Evolutionary conservation across 2,797 vertebrate species (phyloP).

Genomic region (Erethizon dorsatum): DNA sequence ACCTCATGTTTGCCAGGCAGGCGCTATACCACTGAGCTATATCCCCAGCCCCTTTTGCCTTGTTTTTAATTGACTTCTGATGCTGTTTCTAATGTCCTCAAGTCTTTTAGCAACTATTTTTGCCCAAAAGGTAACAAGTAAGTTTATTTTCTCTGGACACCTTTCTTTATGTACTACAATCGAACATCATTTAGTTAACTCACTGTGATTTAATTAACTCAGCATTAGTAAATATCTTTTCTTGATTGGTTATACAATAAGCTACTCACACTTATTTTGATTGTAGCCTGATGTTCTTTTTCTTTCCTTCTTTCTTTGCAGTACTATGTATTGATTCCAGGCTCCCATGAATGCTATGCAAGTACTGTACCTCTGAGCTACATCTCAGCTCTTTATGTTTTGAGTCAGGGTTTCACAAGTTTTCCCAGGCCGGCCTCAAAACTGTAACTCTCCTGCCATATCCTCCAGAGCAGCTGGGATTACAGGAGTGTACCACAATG

Average conservation of each 20-base stretch:
- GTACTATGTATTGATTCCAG: background rate
- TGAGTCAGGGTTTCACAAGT: background rate
- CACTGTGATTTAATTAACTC: background rate
- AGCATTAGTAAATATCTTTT: background rate
- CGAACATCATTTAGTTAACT: background rate
- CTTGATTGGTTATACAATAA: background rate
- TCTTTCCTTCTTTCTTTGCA: background rate
- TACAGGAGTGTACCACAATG: background rate
- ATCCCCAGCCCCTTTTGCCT: too few relatives aligned
- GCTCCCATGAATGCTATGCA: background rate
- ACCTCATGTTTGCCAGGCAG: too few relatives aligned
- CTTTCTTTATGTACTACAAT: background rate
- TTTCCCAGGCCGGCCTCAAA: background rate
- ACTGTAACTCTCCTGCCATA: background rate
- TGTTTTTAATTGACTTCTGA: background rate
- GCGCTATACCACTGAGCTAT: too few relatives aligned
- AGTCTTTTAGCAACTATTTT: background rate
- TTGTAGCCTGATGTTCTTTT: background rate
- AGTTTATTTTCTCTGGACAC: slow-evolving; percentile 2
- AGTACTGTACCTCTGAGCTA: background rate
- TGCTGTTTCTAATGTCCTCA: background rate
- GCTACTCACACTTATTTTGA: background rate
- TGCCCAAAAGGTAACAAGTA: background rate
- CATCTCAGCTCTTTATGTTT: background rate
- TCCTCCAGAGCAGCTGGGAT: background rate